Base-by-base conservation (phyloP, 2,888 invertebrate genomes). In the Brachyopa scutellaris region DNA sequence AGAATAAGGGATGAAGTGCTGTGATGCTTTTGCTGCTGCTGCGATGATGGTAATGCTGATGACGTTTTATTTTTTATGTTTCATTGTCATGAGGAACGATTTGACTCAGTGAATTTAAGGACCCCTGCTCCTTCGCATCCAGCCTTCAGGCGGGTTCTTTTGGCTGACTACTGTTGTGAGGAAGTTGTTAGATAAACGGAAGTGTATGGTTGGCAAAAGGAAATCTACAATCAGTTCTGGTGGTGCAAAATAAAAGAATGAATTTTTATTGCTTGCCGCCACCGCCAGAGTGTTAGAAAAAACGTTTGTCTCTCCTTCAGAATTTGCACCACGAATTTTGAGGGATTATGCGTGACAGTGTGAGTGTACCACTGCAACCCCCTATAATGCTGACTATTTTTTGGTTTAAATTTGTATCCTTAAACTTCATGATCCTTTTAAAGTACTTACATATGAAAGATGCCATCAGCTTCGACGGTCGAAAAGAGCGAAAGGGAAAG, bases 1-100 rank as follows among this genome's bases (percentile, higher is more conserved):
- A 45, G 29, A 51, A 66, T 66, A 76, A 76, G 82, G 82, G 82
- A 76, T 76, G 80, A 82, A 82, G 47, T 64, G 64, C 13, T 36
- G n/a, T 53, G 57, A 57, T 53, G 31, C 42, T 42, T 23, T 21
- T 57, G 13, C 19, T 66, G 38, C 38, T 64, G n/a, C 49, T 49
- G 13, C 36, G 74, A 57, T 79, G 74, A 59, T 76, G 70, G 76
- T 33, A 69, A 49, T 66, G 70, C 70, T 77, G 69, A 61, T 74
- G 80, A 74, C 69, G 64, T 74, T 79, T 64, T 31, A 57, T 74
- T 49, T 40, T 36, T 59, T 59, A 61, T 61, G 59, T 62, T 57
- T 51, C 57, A 74, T 70, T 69, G 74, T 74, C 59, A 62, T 36
- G 62, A 55, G 19, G 26, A 47, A 33, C 62, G 72, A 51, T 70